Evolutionary conservation across 2,797 vertebrate genomes (phyloP).

Genomic region (Pipistrellus nathusii): DNA sequence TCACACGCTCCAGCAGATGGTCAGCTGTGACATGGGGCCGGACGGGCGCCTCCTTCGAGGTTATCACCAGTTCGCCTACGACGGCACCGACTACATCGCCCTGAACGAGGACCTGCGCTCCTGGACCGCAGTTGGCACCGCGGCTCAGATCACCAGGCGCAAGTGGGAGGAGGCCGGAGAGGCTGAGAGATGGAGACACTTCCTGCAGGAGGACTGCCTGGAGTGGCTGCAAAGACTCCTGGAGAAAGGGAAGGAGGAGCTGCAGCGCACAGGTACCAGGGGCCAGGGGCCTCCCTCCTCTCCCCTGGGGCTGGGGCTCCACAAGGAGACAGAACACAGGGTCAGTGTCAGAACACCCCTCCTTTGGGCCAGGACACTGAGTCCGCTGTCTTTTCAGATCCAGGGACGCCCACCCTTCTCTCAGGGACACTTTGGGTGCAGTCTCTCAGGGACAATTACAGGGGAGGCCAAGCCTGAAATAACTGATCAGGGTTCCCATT

Average conservation of each 20-base stretch:
- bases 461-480: not conserved
- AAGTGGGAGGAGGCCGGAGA: not conserved
- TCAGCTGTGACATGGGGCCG: too few species aligned
- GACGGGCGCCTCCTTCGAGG: too few species aligned
- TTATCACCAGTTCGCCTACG: too few species aligned
- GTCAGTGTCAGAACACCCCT: rapidly evolving
- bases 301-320: too few species aligned
- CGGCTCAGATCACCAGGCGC: not conserved
- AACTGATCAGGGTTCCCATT: not conserved
- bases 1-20: too few species aligned
- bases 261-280: not conserved
- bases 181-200: rapidly evolving
- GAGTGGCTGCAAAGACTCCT: not conserved
- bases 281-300: rapidly evolving
- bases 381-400: rapidly evolving
- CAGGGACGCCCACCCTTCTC: not conserved
- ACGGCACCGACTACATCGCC: too few species aligned
- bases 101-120: too few species aligned
- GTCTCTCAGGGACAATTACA: rapidly evolving
- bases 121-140: not conserved
- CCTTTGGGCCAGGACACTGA: too few species aligned
- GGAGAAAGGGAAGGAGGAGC: not conserved
- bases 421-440: not conserved
- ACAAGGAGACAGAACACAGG: not conserved
- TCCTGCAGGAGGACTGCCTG: not conserved